Conservation (phyloP, 1,140 invertebrate genomes). For the Diorhabda elongata region DNA sequence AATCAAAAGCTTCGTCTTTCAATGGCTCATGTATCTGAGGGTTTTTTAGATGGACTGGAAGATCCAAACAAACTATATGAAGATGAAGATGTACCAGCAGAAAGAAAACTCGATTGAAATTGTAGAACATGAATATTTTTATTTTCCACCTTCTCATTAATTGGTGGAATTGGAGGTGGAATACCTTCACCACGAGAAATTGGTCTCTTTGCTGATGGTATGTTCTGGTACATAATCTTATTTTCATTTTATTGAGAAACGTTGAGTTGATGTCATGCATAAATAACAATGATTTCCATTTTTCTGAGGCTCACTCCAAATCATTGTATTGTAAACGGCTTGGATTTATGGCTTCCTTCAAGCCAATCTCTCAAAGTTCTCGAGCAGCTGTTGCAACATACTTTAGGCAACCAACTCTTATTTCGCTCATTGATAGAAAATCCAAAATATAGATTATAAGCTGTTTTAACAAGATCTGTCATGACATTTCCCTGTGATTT, state of each 20-base stretch:
- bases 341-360: constrained; percentile 17
- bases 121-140: not conserved
- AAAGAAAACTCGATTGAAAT: not conserved
- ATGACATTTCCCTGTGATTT: too few species aligned
- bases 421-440: too few species aligned
- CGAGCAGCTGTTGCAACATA: not conserved
- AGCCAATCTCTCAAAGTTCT: not conserved
- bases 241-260: constrained; percentile 11
- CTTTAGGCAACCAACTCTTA: too few species aligned
- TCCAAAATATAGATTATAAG: too few species aligned
- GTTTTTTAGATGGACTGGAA: not conserved
- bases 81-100: not conserved
- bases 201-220: constrained; percentile 11
- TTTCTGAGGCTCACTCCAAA: constrained; percentile 30
- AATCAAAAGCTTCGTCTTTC: too few species aligned
- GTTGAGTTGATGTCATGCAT: constrained; percentile 25
- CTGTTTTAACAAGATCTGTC: too few species aligned
- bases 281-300: constrained; percentile 12
- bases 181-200: constrained; percentile 5
- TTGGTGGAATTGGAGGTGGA: constrained; percentile 5
- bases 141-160: not conserved
- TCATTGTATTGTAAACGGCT: constrained; percentile 29
- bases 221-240: constrained; percentile 19
- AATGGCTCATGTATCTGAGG: not conserved
- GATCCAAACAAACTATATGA: not conserved